Evolutionary conservation across 2,888 invertebrate species (phyloP), one percentile per base, ranked within the genome.

Genomic region (Furcula furcula): DNA sequence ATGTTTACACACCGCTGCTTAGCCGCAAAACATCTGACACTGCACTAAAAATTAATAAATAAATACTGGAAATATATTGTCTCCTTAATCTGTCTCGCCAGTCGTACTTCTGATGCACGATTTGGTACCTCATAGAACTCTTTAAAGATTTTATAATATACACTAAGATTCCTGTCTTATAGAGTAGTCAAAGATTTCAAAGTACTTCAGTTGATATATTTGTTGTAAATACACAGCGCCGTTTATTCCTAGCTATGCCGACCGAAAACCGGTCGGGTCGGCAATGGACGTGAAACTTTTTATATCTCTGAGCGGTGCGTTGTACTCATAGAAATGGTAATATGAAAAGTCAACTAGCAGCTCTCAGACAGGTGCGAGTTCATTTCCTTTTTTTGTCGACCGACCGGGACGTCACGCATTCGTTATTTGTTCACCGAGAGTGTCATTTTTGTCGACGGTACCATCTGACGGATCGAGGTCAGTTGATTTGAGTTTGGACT

Each of bases 311-410:
- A 36, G 33, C 21, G 25, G 30, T 29, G 10, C 47, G 34, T 36
- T 40, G 31, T 35, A 31, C 27, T 47, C 30, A 33, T 40, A 41
- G 29, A 49, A 40, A 49, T 54, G 50, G 30, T 52, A 54, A 54
- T 41, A 25, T 40, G 36, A 54, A 54, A 48, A 49, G 45, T 29
- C 44, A 45, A 49, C 30, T 26, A 16, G 23, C 22, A 21, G 9
- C 6, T 18, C 11, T 6, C 11, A 31, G 23, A 26, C 33, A 34
- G 34, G 34, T 52, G 41, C 37, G 38, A 31, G 42, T 43, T 50
- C 46, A 46, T 43, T 46, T 54, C 30, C 15, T 26, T 26, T 26
- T 45, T 54, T 40, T 52, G 19, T 31, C 2, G 28, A 25, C 38
- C 42, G 13, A 26, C 26, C 31, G 16, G 11, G 35, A 6, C 34